Evolutionary conservation across 2,888 invertebrate genomes (phyloP).

Genomic region (Gibbula magus): DNA sequence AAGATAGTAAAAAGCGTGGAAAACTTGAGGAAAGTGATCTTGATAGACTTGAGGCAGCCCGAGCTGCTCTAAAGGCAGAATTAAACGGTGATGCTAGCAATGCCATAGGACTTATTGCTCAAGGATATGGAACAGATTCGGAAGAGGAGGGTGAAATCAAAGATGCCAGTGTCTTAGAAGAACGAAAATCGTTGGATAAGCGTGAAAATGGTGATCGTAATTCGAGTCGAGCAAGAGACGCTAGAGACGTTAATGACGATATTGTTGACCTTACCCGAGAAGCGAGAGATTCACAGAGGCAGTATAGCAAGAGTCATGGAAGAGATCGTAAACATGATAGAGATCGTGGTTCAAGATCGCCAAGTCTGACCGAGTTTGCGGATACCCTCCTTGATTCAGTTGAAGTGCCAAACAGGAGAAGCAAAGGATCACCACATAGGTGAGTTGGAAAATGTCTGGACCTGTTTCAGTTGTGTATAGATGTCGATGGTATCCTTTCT

Average conservation of each 20-base stretch:
- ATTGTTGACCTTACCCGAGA: background rate
- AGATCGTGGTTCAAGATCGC: conserved; percentile 3
- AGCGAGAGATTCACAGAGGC: background rate
- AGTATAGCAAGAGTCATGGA: background rate
- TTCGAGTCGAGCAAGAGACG: background rate
- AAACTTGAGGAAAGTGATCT: conserved; percentile 64
- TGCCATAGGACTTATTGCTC: conserved; percentile 43
- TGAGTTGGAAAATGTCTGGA: too few relatives aligned
- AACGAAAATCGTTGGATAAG: background rate
- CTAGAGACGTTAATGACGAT: background rate
- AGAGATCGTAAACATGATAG: background rate
- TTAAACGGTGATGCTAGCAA: conserved; percentile 54
- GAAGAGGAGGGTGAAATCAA: conserved; percentile 73
- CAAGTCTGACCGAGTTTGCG: background rate
- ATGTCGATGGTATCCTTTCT: too few relatives aligned
- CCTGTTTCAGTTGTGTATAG: too few relatives aligned
- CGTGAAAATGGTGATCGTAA: background rate
- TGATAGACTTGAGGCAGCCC: conserved; percentile 72
- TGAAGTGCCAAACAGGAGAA: background rate
- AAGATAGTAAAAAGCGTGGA: conserved; percentile 35
- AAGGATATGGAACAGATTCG: conserved; percentile 67
- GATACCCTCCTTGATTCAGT: background rate
- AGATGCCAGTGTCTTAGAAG: conserved; percentile 37
- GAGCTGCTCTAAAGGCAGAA: conserved; percentile 72
- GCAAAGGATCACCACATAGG: background rate